Evolutionary conservation across 2,888 invertebrate species (phyloP).

Genomic region (Sarcophaga caerulescens): DNA sequence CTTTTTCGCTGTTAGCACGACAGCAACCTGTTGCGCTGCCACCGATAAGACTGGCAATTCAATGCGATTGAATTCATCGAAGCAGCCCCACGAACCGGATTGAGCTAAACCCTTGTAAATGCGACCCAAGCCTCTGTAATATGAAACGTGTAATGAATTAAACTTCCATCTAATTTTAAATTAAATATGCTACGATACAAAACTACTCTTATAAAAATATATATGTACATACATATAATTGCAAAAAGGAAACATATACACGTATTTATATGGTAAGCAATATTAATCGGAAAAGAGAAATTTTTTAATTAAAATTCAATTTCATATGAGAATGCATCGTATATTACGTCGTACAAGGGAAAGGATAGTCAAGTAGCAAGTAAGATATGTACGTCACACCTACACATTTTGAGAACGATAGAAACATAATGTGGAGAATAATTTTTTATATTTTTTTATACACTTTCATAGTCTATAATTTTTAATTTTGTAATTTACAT

Average conservation of each 20-base stretch:
- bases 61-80: conserved; percentile 98
- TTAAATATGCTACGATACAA: conserved; percentile 19
- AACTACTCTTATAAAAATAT: background rate
- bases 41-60: conserved; percentile 96
- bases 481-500: no score
- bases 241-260: background rate
- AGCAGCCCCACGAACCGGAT: conserved; percentile 98
- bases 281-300: background rate
- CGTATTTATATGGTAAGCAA: no score
- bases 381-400: no score
- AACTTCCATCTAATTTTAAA: conserved; percentile 26
- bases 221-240: background rate
- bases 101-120: conserved; percentile 98
- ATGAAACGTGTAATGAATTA: conserved; percentile 58
- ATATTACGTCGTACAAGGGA: no score
- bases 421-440: no score
- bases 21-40: conserved; percentile 98
- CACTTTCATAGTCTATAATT: no score
- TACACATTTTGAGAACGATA: no score
- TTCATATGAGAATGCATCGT: conserved; percentile 1
- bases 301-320: conserved; percentile 40
- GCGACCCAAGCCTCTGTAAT: conserved; percentile 90
- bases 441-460: no score
- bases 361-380: no score
- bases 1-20: conserved; percentile 94